Base-by-base conservation (phyloP, 1,140 invertebrate species). In the Pachypsylla venusta region DNA sequence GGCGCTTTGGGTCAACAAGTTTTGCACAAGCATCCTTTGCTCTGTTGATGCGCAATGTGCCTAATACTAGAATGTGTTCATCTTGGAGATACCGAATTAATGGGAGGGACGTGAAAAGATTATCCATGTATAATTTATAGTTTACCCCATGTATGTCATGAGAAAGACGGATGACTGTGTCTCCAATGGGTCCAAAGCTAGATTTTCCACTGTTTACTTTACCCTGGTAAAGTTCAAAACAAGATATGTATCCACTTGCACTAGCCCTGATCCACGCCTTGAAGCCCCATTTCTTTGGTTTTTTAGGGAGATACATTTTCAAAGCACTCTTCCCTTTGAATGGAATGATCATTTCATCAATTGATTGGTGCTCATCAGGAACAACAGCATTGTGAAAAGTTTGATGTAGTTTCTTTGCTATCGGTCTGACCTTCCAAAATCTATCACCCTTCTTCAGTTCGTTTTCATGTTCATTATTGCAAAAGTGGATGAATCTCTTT, bases 61-160 rank as follows among this genome's bases (percentile, higher is more conserved):
- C 61, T 14, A 62, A 22, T 2, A 61, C 61, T 30, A 53, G 42
- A 24, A 62, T 62, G 10, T 61, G 10, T 12, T 48, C 12, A 35
- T 56, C n/a, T 5, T 40, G 30, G 1, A 61, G 55, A 25, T 61
- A 20, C 19, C 24, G 14, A 12, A 62, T 10, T n/a, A 61, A n/a
- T 30, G 54, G n/a, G 1, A 61, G 30, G 12, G 25, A 48, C 2
- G 64, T 61, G 60, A 71, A 74, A 60, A 63, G 71, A 62, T 70
- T 72, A 60, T 72, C 69, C 59, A 69, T 68, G 62, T 64, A 71
- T 48, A 71, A 54, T 62, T 71, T 72, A 35, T 35, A 16, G 16
- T 35, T 35, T 16, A 12, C 60, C 60, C 60, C 61, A 59, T 67
- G 54, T 54, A 59, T 53, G 27, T 57, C 53, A 16, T n/a, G 25